Conservation (phyloP, 2,113 vertebrate species). For the Myiagra hebetior region DNA sequence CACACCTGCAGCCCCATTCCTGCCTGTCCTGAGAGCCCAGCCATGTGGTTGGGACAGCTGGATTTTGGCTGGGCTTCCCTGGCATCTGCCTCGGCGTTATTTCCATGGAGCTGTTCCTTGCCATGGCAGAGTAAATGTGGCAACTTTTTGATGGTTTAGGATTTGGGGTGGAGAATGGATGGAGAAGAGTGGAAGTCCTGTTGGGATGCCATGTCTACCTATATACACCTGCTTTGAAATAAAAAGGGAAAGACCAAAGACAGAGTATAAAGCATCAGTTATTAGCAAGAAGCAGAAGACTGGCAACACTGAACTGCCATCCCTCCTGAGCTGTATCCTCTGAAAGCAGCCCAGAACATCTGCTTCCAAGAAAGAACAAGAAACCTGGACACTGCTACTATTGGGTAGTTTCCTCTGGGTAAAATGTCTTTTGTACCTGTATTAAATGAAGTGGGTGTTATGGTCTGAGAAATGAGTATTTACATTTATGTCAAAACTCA, state of each 20-base stretch:
- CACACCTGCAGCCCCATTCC: background rate
- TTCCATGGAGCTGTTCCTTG: background rate
- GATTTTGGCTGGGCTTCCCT: background rate
- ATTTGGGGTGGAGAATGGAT: background rate
- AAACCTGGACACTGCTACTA: background rate
- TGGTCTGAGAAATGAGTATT: background rate
- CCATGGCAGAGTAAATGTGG: background rate
- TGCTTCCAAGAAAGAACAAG: background rate
- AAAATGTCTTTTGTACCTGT: background rate
- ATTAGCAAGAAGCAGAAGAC: background rate
- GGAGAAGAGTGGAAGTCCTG: background rate
- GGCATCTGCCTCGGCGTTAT: rapidly evolving
- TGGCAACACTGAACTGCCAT: background rate
- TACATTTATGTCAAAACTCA: background rate
- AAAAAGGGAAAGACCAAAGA: background rate
- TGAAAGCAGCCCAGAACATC: background rate
- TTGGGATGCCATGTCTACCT: background rate
- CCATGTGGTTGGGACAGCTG: background rate
- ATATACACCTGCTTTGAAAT: background rate
- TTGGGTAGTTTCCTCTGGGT: background rate
- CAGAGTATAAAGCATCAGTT: background rate
- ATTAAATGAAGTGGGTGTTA: background rate
- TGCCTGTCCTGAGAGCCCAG: background rate
- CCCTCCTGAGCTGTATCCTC: background rate
- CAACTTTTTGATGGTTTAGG: background rate